Base-by-base conservation (phyloP, 1,140 invertebrate genomes). In the Phocides pigmalion region DNA sequence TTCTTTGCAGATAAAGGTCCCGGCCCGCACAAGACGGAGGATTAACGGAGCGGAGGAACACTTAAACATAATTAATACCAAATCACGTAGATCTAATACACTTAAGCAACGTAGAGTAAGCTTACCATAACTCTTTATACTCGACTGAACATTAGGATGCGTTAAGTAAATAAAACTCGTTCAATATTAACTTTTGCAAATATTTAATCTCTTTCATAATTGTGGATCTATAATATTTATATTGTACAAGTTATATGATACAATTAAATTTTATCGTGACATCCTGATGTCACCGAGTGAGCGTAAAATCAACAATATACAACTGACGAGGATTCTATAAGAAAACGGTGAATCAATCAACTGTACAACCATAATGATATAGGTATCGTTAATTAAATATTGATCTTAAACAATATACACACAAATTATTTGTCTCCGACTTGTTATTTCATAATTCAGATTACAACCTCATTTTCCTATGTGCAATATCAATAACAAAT, bases 161-260 rank as follows among this genome's bases (percentile, higher is more conserved):
- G 14, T 28, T 35, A 58, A 65, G 41, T 44, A 81, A 89, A 87
- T 82, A 81, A 90, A 89, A 87, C 81, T 61, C 46, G 16, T 50
- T 67, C 66, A 65, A 79, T 71, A 79, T 79, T 87, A 91, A 92
- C 90, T 92, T 92, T 92, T 92, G 91, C 90, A 92, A 92, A 92
- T 92, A 92, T 92, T 92, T 92, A 92, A 92, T 92, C 89, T 89
- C 84, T 92, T 91, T 91, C 81, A 92, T 92, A 92, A 92, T 92
- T 88, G 91, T 92, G 91, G 88, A 91, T 92, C 91, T 92, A 91
- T 92, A 79, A 91, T 92, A 91, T 92, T 91, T 90, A 92, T 92
- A 92, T 91, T 92, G 90, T 91, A 92, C 90, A 92, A 89, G 89
- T 92, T 87, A 85, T 92, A 92, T 91, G 82, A 89, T 92, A 92